These are phyloP conservation scores for Paradoxurus hermaphroditus DNA, from an alignment of 2,113 vertebrate species.

Conservation along the genomic window DNA sequence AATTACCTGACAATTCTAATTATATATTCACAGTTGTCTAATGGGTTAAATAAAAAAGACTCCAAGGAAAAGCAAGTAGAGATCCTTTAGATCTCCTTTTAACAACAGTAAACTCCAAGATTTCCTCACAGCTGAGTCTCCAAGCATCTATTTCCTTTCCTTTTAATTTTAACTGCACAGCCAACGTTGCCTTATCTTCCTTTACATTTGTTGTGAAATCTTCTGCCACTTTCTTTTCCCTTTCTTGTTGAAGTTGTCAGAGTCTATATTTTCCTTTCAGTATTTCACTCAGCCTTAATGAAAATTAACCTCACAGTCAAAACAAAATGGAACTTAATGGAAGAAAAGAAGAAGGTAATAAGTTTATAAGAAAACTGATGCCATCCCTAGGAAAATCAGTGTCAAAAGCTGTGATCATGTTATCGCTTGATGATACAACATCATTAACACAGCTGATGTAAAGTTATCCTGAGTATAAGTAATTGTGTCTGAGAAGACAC, in stretches of 20 bases:
- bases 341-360: constrained; percentile 31
- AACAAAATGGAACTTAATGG: constrained; percentile 58
- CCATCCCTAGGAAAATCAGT: constrained; percentile 47
- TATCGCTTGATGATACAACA: not conserved
- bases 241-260: constrained; percentile 67
- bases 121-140: not conserved
- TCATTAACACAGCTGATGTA: constrained; percentile 25
- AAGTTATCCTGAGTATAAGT: constrained; percentile 18
- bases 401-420: constrained; percentile 56
- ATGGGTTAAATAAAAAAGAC: not conserved
- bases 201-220: constrained; percentile 64
- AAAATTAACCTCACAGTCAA: constrained; percentile 72
- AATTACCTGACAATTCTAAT: not conserved
- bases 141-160: not conserved
- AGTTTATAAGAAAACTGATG: not conserved
- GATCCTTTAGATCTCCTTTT: not conserved
- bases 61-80: not conserved
- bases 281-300: constrained; percentile 36
- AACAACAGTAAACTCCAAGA: not conserved
- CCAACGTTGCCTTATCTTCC: constrained; percentile 12
- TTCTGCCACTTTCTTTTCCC: constrained; percentile 49
- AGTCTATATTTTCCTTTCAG: constrained; percentile 54
- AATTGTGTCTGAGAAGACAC: constrained; percentile 33
- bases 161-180: constrained; percentile 37
- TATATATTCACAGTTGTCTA: not conserved